These are phyloP conservation scores for Drosophila parabipectinata DNA, from an alignment of 1,140 invertebrate genomes.

Conservation along the genomic window DNA sequence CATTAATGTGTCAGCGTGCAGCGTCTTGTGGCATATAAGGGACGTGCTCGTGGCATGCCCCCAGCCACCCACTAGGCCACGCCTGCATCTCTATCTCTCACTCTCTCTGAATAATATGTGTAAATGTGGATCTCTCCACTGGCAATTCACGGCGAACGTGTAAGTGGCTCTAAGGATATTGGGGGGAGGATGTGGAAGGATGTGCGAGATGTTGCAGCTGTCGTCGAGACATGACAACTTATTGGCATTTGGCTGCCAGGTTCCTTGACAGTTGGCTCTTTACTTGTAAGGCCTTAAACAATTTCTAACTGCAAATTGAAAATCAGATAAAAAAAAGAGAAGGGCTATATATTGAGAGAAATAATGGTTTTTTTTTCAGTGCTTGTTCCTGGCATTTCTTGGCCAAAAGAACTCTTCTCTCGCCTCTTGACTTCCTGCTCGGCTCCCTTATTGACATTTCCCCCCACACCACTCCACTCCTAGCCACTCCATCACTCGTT, in stretches of 20 bases:
- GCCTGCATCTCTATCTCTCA: constrained; percentile 5
- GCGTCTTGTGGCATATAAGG: constrained; percentile 48
- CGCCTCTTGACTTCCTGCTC: constrained; percentile 9
- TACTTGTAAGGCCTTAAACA: constrained; percentile 35
- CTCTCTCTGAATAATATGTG: constrained; percentile 35
- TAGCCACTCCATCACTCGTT: constrained; percentile 7
- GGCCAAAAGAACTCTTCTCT: not conserved
- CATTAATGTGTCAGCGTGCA: constrained; percentile 65
- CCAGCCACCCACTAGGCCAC: constrained; percentile 1
- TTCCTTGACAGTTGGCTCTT: constrained; percentile 19
- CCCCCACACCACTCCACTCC: not conserved
- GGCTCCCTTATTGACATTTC: constrained; percentile 51
- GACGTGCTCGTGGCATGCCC: constrained; percentile 42
- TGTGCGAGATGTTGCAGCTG: constrained; percentile 49
- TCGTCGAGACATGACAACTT: constrained; percentile 58
- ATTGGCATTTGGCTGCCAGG: constrained; percentile 51
- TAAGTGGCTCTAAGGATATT: constrained; percentile 34
- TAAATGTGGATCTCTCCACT: constrained; percentile 20
- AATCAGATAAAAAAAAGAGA: constrained; percentile 36
- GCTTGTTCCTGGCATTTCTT: constrained; percentile 2
- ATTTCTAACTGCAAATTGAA: constrained; percentile 50
- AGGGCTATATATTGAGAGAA: not conserved
- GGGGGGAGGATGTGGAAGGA: constrained; percentile 20
- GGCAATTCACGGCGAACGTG: constrained; percentile 37
- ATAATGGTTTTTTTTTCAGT: not conserved